These are phyloP conservation scores for Dendrocincla fuliginosa DNA, from an alignment of 2,797 vertebrate species.

Conservation along the genomic window DNA sequence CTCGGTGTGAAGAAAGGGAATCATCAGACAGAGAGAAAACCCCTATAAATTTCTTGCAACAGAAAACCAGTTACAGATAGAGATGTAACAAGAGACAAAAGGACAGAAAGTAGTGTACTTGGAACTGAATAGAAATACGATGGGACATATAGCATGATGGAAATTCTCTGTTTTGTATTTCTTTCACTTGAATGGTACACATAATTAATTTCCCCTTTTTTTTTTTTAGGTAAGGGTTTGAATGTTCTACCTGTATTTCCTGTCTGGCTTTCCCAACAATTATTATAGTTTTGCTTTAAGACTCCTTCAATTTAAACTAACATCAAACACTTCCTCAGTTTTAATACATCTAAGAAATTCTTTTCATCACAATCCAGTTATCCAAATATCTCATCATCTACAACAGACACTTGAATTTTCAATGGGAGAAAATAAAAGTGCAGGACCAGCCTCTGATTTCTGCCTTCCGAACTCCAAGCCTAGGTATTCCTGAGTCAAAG, in stretches of 20 bases:
- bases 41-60: not conserved
- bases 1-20: not conserved
- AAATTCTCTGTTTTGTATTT: not conserved
- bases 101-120: not conserved
- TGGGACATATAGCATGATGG: not conserved
- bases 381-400: not conserved
- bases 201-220: not conserved
- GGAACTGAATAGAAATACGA: not conserved
- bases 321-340: not conserved
- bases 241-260: not conserved
- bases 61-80: not conserved
- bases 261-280: not conserved
- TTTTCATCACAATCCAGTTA: not conserved
- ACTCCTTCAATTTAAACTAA: not conserved
- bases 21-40: not conserved
- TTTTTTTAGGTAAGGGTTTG: not conserved
- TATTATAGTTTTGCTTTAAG: not conserved
- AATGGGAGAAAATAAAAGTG: not conserved
- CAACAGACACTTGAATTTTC: not conserved
- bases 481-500: not conserved
- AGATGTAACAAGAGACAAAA: constrained; percentile 3
- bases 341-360: not conserved
- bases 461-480: not conserved
- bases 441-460: not conserved
- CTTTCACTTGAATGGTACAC: not conserved